Evolutionary conservation across 2,888 invertebrate genomes (phyloP).

Genomic region (Stomorhina lunata): DNA sequence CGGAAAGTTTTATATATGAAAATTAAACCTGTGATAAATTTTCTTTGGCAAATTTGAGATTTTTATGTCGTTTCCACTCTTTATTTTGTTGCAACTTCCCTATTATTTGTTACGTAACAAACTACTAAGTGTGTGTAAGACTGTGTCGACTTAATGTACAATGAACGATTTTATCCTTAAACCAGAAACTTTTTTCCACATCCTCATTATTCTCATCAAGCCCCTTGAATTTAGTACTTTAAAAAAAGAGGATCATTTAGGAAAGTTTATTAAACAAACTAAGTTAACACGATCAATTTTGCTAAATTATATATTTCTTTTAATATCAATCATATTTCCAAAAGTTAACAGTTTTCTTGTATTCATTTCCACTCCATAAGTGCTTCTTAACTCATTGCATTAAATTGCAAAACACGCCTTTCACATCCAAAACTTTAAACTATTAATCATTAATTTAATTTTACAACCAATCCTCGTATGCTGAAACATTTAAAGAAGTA

Average conservation of each 20-base stretch:
- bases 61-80: too few relatives aligned
- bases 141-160: conserved; percentile 40
- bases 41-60: too few relatives aligned
- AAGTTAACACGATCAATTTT: too few relatives aligned
- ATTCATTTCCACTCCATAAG: too few relatives aligned
- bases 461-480: conserved; percentile 15
- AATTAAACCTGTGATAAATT: too few relatives aligned
- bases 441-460: not conserved
- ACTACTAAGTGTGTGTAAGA: not conserved
- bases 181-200: conserved; percentile 45
- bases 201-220: conserved; percentile 15
- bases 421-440: not conserved
- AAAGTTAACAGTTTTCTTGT: too few relatives aligned
- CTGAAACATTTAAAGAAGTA: conserved; percentile 13
- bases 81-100: conserved; percentile 53
- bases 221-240: conserved; percentile 11
- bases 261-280: not conserved
- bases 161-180: conserved; percentile 62
- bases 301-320: too few relatives aligned
- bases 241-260: conserved; percentile 32
- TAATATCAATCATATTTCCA: too few relatives aligned
- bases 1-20: too few relatives aligned
- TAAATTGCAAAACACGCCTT: too few relatives aligned
- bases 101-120: conserved; percentile 60
- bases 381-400: too few relatives aligned